Percentiles rank a stretch among this genome's conserved stretches.
These are phyloP conservation scores for Eurystomus glaucurus DNA, from an alignment of 2,797 vertebrate genomes.

Conservation along the genomic window DNA sequence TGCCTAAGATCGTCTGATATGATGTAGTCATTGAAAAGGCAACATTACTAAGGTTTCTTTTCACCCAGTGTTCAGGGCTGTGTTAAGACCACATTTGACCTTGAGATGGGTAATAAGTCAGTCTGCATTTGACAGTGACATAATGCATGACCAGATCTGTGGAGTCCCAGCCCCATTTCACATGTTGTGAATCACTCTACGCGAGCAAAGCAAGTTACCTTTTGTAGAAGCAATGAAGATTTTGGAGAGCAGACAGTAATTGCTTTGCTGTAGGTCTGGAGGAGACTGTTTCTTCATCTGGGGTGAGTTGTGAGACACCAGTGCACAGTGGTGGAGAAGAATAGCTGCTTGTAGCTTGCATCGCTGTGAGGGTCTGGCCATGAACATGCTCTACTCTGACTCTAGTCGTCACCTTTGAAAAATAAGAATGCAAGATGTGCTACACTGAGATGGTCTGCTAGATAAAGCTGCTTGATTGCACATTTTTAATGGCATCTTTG, in stretches of 20 bases:
- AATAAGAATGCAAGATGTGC: neutral
- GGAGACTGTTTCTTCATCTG: neutral
- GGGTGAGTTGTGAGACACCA: accelerated
- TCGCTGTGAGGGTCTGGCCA: neutral
- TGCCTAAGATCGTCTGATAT: neutral
- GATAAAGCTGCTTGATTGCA: neutral
- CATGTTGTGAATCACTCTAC: neutral
- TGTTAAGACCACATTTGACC: accelerated
- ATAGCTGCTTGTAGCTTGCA: accelerated
- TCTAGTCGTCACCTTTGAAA: neutral
- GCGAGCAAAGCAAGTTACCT: accelerated
- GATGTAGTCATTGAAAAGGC: neutral
- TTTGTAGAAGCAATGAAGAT: accelerated
- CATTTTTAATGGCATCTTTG: neutral
- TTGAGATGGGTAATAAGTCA: neutral
- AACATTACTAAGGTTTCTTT: neutral
- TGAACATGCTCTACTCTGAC: neutral
- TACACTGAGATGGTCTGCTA: neutral
- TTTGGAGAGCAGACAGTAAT: neutral
- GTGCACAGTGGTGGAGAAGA: accelerated
- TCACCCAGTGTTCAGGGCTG: neutral
- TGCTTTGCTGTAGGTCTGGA: neutral
- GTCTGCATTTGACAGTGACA: neutral
- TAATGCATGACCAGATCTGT: neutral
- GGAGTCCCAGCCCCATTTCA: neutral